Evolutionary conservation across 2,797 vertebrate species (phyloP), one percentile per base, ranked within the genome.

Genomic region (Syndactyla subalaris): DNA sequence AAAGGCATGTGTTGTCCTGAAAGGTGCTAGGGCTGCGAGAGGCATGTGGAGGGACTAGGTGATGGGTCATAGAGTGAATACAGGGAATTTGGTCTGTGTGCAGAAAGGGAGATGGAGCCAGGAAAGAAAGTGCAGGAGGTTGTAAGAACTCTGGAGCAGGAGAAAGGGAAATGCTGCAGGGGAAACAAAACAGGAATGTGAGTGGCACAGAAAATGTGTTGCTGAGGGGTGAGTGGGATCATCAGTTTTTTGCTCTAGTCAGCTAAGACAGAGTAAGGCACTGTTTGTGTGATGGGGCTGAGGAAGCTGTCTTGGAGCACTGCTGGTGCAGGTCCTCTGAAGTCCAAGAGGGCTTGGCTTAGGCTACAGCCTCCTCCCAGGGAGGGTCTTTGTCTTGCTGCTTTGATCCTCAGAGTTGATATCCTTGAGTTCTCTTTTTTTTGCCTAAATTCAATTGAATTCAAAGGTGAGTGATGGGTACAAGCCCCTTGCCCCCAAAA

Each of bases 241-340:
- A 0, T 24, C 24, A 32, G 15, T 30, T 67, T n/a, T 58, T 85
- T 68, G 54, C 70, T 90, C 65, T 34, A 78, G 46, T 82, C 73
- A 85, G 51, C 63, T 89, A 65, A 84, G 76, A 12, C 38, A 58
- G 52, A 66, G 22, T 9, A 26, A 88, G 24, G 32, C 49, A 18
- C 34, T 80, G 81, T 18, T 61, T 85, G 24, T 1, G 2, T 34
- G 13, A 22, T 0, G 7, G 30, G 20, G 70, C 20, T 2, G 8
- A 77, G 61, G 79, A 88, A 94, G 79, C 27, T 3, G 27, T 71
- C 17, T 54, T 8, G 46, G 34, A 74, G 14, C 71, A 74, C 36
- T 2, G 3, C 45, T 85, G 45, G 23, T 49, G 34, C 0, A 0
- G 6, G 15, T 61, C 17, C 0, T 4, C 27, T 76, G 39, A 71